Evolutionary conservation across 2,113 vertebrate genomes (phyloP), one percentile per base, ranked within the genome.

Genomic region (Spea bombifrons): DNA sequence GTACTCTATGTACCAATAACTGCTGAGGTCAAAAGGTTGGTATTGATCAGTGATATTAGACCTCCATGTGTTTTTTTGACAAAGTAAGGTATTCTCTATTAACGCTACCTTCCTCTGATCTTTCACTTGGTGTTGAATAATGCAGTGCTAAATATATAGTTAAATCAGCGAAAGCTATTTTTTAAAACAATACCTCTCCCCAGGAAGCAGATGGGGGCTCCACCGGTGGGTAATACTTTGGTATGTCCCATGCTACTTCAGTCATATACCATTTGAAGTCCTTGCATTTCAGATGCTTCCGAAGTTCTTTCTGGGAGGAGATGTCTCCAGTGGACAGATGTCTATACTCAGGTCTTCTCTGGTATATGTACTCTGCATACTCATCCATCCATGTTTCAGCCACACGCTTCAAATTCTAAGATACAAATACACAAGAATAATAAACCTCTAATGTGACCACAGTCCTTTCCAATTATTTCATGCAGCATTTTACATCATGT

Each of bases 301-400:
- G 93, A 61, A 96, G 85, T 71, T 94, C 94, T 81, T 95, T 95
- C 89, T 96, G 95, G 52, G 92, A 88, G 0, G 91, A 94, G 84
- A 96, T 91, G 84, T 96, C 95, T 0, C 95, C 95, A 0, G 95
- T 94, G 45, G 94, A 94, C 44, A 96, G 94, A 69, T 96, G 95
- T 15, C 95, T 88, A 83, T 96, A 96, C 82, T 96, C 94, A 0
- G 95, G 95, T 8, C 95, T 89, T 0, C 95, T 88, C 86, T 95
- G 95, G 86, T 96, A 96, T 75, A 96, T 92, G 84, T 92, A 95
- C 69, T 96, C 95, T 0, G 95, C 93, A 72, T 93, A 96, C 81
- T 96, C 95, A 59, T 96, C 95, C 95, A 96, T 96, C 95, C 95
- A 96, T 0, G 94, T 95, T 90, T 96, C 95, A 0, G 95, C 95